Conservation (phyloP, 2,797 vertebrate species). For the Neosilurus mollespiculum region DNA sequence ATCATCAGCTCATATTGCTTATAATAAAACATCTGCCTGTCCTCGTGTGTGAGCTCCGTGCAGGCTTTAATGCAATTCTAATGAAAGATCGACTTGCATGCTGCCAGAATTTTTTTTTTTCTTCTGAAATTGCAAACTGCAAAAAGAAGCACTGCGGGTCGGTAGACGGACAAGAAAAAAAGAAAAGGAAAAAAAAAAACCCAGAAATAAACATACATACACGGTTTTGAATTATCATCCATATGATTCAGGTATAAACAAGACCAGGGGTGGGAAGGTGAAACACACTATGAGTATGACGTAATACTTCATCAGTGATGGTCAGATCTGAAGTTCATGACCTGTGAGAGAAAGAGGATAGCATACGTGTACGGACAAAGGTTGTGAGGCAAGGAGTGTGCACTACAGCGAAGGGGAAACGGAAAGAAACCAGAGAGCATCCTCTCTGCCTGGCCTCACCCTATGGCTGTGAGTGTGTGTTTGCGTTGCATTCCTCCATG, state of each 20-base stretch:
- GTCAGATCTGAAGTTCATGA: conserved; percentile 15
- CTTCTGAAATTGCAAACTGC: conserved; percentile 3
- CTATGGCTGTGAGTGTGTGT: conserved; percentile 68
- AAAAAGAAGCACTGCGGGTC: background rate
- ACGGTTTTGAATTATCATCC: background rate
- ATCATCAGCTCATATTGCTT: conserved; percentile 33
- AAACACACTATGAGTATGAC: background rate
- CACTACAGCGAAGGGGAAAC: conserved; percentile 63
- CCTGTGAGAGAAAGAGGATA: conserved; percentile 43
- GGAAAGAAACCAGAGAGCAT: conserved; percentile 72
- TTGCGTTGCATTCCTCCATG: conserved; percentile 56
- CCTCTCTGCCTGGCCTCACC: conserved; percentile 63
- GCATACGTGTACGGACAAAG: conserved; percentile 44
- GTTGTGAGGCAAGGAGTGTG: conserved; percentile 55
- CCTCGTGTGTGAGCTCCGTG: conserved; percentile 65
- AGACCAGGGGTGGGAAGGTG: background rate
- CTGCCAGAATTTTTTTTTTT: conserved; percentile 49
- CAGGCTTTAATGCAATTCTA: conserved; percentile 71
- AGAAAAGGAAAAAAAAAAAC: background rate
- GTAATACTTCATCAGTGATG: background rate
- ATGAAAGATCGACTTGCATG: conserved; percentile 72
- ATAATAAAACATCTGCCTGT: conserved; percentile 53
- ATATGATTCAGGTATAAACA: background rate
- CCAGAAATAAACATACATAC: conserved; percentile 9
- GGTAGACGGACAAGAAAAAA: background rate